phyloP scores from a whole-genome alignment of 2,888 invertebrate species.

The Cheilosia pagana region DNA sequence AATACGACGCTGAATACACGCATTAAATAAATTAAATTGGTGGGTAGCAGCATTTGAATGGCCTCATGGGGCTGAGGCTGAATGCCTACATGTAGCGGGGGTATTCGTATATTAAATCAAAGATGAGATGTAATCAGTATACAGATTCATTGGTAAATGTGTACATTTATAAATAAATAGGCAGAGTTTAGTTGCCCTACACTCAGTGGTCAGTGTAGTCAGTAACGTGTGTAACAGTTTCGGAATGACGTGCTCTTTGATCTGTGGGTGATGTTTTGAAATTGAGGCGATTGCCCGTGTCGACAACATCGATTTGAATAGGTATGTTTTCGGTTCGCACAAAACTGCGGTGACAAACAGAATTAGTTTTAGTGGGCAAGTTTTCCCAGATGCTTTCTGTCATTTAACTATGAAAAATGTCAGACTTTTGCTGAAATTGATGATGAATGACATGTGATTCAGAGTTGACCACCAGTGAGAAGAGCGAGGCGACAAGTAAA shows the following conservation, averaged over 20 bases:
- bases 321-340: not conserved
- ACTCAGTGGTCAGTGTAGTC: too few species aligned
- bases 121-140: slow-evolving; percentile 25
- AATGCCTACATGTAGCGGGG: not conserved
- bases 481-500: too few species aligned
- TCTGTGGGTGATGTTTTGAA: not conserved
- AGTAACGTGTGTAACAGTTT: slow-evolving; percentile 4
- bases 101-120: slow-evolving; percentile 13
- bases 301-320: not conserved
- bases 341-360: not conserved
- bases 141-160: not conserved
- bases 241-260: not conserved
- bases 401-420: not conserved
- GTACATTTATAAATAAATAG: slow-evolving; percentile 7
- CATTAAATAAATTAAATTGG: slow-evolving; percentile 35
- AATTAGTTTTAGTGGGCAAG: not conserved
- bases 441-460: not conserved
- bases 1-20: slow-evolving; percentile 8
- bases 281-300: not conserved
- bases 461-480: not conserved
- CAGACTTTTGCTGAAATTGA: not conserved
- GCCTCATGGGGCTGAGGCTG: not conserved
- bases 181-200: not conserved
- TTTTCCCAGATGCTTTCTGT: not conserved
- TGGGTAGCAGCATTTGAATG: slow-evolving; percentile 21